Conservation (phyloP, 2,113 vertebrate species). For the Rhynchopsitta pachyrhyncha region DNA sequence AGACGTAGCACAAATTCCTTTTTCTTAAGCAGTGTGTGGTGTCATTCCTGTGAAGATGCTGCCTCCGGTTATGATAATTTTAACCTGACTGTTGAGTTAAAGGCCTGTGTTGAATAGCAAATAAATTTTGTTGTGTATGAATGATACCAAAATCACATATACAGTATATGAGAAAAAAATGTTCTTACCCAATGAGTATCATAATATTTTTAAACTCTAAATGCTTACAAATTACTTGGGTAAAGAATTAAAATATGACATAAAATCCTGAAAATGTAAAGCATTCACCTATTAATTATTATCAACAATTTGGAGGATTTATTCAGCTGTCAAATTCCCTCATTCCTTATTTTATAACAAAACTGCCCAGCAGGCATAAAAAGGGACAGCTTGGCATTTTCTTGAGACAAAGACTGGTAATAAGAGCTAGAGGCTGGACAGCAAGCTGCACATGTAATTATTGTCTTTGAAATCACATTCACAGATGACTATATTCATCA, state of each 20-base stretch:
- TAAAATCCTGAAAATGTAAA: constrained; percentile 32
- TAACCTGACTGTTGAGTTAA: not conserved
- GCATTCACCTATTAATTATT: not conserved
- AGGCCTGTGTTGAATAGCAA: not conserved
- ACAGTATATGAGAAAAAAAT: not conserved
- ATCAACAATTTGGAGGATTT: not conserved
- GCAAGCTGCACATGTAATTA: not conserved
- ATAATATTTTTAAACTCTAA: not conserved
- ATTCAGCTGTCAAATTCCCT: constrained; percentile 11
- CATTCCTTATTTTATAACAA: not conserved
- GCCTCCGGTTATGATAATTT: not conserved
- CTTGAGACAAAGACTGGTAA: not conserved
- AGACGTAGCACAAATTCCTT: not conserved
- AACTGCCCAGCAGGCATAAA: not conserved
- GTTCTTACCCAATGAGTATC: not conserved
- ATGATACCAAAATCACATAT: not conserved
- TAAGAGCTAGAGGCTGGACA: not conserved
- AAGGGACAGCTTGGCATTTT: not conserved
- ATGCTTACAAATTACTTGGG: not conserved
- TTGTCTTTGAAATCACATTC: not conserved
- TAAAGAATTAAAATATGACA: not conserved
- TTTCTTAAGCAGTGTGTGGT: not conserved
- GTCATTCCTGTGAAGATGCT: not conserved
- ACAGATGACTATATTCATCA: not conserved
- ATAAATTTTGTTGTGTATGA: not conserved